phyloP scores from a whole-genome alignment of 2,113 vertebrate genomes.

The Melierax canorus region DNA sequence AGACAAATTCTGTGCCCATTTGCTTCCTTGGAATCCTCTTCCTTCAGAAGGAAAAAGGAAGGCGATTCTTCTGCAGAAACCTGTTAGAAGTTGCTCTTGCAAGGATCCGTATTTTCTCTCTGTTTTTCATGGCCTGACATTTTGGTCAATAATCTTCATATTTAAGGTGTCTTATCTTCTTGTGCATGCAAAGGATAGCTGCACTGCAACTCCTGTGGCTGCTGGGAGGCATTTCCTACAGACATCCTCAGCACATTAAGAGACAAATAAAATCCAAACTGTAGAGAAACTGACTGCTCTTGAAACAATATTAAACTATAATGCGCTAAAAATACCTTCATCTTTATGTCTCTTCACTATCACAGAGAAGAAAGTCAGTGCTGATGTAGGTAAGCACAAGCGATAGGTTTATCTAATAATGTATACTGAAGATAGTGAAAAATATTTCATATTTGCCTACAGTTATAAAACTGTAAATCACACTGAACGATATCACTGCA shows the following conservation, averaged over 20 bases:
- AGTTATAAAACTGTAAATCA: slow-evolving; percentile 54
- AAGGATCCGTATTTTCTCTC: neutral
- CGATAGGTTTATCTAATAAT: slow-evolving; percentile 24
- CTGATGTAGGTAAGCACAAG: neutral
- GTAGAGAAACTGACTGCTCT: neutral
- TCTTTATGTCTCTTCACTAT: neutral
- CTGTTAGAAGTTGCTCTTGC: neutral
- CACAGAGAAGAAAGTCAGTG: neutral
- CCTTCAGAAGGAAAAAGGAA: neutral
- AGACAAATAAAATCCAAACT: neutral
- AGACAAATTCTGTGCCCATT: neutral
- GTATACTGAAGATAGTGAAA: slow-evolving; percentile 5
- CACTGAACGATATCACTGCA: neutral
- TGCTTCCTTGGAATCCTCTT: neutral
- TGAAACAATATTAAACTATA: neutral
- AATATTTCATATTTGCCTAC: slow-evolving; percentile 42
- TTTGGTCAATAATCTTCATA: neutral
- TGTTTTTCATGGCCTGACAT: neutral
- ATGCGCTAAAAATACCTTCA: neutral
- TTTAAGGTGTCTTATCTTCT: neutral
- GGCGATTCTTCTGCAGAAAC: neutral
- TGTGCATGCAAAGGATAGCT: neutral
- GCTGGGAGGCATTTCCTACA: neutral
- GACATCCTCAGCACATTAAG: neutral
- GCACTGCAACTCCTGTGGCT: neutral